Evolutionary conservation across 1,140 invertebrate species (phyloP).

Genomic region (Platyscapa corneri): DNA sequence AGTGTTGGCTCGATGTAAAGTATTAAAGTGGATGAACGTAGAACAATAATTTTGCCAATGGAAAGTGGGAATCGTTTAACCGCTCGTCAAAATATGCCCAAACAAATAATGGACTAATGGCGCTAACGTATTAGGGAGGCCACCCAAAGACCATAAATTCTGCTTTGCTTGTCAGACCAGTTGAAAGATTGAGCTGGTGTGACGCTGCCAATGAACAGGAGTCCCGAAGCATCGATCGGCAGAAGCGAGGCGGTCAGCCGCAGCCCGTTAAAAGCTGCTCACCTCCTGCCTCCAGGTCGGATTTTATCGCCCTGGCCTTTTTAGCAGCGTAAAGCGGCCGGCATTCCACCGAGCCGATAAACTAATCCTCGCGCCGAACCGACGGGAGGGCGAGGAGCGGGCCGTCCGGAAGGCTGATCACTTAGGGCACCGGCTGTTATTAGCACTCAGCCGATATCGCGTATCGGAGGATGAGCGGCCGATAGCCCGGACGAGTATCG

Average conservation of each 20-base stretch:
- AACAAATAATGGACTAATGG: not conserved
- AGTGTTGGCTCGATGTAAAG: no score
- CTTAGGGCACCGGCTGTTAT: not conserved
- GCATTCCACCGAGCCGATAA: not conserved
- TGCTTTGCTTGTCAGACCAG: not conserved
- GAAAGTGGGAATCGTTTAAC: not conserved
- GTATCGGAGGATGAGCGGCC: not conserved
- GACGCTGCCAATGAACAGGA: not conserved
- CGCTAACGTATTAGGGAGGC: not conserved
- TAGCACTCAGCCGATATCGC: not conserved
- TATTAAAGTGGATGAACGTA: no score
- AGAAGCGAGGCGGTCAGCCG: not conserved
- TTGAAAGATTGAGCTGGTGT: not conserved
- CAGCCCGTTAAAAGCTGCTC: not conserved
- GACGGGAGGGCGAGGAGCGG: no score
- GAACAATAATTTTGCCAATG: no score
- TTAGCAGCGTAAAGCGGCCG: not conserved
- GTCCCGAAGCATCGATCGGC: not conserved
- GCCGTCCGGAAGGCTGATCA: not conserved
- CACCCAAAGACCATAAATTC: slow-evolving; percentile 5
- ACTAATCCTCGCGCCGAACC: not conserved
- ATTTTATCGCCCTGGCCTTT: not conserved
- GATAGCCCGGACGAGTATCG: no score
- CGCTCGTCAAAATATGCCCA: not conserved
- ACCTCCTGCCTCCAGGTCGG: not conserved